Percentiles rank a stretch among this genome's conserved stretches.
Conservation (phyloP, 2,888 invertebrate species). For the Lymantria dispar region DNA sequence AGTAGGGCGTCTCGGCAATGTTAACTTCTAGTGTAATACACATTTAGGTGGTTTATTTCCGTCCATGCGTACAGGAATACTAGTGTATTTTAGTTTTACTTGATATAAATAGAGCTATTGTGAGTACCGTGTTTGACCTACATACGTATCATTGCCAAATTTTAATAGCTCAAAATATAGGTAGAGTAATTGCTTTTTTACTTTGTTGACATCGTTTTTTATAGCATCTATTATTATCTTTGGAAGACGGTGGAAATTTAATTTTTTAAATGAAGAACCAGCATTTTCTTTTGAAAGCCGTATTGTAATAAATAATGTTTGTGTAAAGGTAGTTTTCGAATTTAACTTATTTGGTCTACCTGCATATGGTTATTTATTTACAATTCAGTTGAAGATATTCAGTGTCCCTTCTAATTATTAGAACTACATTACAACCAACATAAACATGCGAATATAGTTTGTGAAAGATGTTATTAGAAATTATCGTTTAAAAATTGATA, state of each 20-base stretch:
- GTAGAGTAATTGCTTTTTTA: slow-evolving; percentile 33
- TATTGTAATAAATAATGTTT: background rate
- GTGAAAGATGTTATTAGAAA: too few relatives aligned
- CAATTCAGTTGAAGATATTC: too few relatives aligned
- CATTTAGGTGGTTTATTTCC: slow-evolving; percentile 58
- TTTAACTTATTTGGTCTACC: too few relatives aligned
- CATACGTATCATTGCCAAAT: slow-evolving; percentile 58
- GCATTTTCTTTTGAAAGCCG: background rate
- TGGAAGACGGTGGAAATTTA: background rate
- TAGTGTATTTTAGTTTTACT: slow-evolving; percentile 67
- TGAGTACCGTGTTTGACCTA: slow-evolving; percentile 64
- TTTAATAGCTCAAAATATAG: slow-evolving; percentile 40
- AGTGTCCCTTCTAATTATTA: too few relatives aligned
- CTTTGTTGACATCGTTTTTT: slow-evolving; percentile 31
- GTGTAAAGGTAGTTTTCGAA: too few relatives aligned
- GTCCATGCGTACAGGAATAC: slow-evolving; percentile 72
- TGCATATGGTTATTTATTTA: too few relatives aligned
- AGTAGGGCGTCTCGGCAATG: slow-evolving; percentile 22
- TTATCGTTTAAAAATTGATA: too few relatives aligned
- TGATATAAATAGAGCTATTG: slow-evolving; percentile 76
- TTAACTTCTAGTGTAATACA: slow-evolving; percentile 34
- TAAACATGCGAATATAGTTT: too few relatives aligned
- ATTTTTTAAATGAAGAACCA: background rate
- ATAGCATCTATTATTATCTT: slow-evolving; percentile 6
- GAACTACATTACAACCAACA: too few relatives aligned